Conservation (phyloP, 2,888 invertebrate species). For the Parnassius glacialis region DNA sequence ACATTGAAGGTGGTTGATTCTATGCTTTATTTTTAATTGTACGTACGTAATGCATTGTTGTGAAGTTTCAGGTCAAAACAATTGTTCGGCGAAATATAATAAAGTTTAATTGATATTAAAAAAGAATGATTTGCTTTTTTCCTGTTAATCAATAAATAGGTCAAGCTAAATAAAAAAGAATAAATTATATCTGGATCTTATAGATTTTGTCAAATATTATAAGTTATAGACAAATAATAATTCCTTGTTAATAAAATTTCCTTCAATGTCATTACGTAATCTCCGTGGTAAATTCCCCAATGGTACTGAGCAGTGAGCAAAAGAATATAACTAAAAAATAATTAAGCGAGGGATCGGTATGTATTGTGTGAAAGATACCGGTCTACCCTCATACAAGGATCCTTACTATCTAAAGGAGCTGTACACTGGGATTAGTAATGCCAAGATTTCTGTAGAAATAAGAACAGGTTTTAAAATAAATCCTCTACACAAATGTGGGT, state of each 20-base stretch:
- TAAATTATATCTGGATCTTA: no score
- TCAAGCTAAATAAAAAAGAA: no score
- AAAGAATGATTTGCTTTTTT: no score
- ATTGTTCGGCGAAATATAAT: not conserved
- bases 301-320: conserved; percentile 21
- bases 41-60: conserved; percentile 11
- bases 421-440: conserved; percentile 10
- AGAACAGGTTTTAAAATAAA: no score
- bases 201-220: no score
- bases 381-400: conserved; percentile 36
- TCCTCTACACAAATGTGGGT: no score
- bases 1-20: conserved; percentile 28
- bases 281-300: conserved; percentile 25
- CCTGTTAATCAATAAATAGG: no score
- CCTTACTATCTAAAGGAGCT: conserved; percentile 30
- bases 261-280: conserved; percentile 23
- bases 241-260: conserved; percentile 14
- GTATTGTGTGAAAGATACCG: conserved; percentile 41
- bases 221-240: not conserved
- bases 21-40: conserved; percentile 28
- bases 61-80: conserved; percentile 14
- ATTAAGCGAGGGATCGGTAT: conserved; percentile 32
- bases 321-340: conserved; percentile 20
- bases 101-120: no score
- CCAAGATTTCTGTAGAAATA: conserved; percentile 8